A percentile compares a stretch with the other conserved stretches of the same genome.
phyloP scores from a whole-genome alignment of 2,888 invertebrate genomes.

The Scelioninae gen. 1 region DNA sequence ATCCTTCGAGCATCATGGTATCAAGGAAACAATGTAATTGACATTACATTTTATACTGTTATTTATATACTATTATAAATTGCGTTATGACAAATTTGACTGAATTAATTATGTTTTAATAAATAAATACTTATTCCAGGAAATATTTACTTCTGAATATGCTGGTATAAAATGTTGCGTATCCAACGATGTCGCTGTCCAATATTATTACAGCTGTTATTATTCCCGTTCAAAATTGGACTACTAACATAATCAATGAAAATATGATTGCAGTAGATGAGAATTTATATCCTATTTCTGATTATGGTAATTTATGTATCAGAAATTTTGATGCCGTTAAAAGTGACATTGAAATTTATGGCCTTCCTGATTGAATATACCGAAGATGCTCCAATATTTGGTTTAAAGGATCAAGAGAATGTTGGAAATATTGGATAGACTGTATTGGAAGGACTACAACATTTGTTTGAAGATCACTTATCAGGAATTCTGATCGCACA shows the following conservation, averaged over 20 bases:
- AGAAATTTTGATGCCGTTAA: background rate
- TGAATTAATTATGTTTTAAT: background rate
- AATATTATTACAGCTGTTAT: background rate
- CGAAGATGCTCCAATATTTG: constrained; percentile 9
- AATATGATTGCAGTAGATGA: constrained; percentile 4
- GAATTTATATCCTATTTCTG: constrained; percentile 1
- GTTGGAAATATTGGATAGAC: constrained; percentile 11
- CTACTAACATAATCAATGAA: constrained; percentile 8
- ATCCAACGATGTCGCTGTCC: background rate
- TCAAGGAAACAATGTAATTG: constrained; percentile 10
- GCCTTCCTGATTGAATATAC: background rate
- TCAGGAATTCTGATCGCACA: constrained; percentile 38
- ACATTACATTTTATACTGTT: background rate
- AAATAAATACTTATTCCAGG: constrained; percentile 1
- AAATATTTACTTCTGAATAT: constrained; percentile 1
- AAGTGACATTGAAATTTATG: background rate
- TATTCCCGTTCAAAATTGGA: constrained; percentile 1
- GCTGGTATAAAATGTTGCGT: constrained; percentile 1
- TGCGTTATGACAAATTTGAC: background rate
- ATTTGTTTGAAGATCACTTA: constrained; percentile 22
- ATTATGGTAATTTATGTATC: constrained; percentile 1
- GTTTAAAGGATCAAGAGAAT: constrained; percentile 17
- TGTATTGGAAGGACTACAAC: background rate
- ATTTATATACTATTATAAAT: background rate
- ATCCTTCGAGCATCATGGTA: constrained; percentile 5